phyloP scores from a whole-genome alignment of 2,888 invertebrate species.

The Anticlea derivata region DNA sequence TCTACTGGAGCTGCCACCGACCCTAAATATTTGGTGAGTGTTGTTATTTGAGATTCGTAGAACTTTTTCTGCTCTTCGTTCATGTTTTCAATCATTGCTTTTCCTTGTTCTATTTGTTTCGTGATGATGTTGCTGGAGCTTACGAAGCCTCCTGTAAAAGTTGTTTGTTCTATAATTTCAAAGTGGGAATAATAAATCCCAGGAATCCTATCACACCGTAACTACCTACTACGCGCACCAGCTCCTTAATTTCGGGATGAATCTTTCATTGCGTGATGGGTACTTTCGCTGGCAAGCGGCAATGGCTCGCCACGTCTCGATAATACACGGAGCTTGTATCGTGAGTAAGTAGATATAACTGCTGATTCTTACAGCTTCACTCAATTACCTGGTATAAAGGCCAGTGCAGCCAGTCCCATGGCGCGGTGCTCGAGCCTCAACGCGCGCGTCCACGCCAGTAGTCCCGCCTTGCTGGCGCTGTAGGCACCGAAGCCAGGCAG shows the following conservation, averaged over 20 bases:
- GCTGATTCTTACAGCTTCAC: too few species aligned
- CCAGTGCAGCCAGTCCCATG: constrained; percentile 88
- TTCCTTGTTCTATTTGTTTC: constrained; percentile 84
- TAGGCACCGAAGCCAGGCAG: constrained; percentile 91
- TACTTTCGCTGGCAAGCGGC: too few species aligned
- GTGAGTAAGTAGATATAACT: too few species aligned
- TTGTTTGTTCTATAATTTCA: too few species aligned
- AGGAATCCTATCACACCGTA: too few species aligned
- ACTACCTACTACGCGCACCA: too few species aligned
- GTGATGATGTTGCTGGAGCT: constrained; percentile 87
- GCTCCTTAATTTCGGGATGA: too few species aligned
- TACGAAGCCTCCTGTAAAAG: constrained; percentile 86
- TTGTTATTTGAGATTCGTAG: constrained; percentile 87
- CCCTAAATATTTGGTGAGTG: constrained; percentile 84
- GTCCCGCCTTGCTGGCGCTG: constrained; percentile 91
- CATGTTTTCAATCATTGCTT: constrained; percentile 86
- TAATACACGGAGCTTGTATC: too few species aligned
- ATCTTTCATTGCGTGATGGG: too few species aligned
- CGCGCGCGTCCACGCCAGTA: constrained; percentile 88
- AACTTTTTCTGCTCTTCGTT: constrained; percentile 84
- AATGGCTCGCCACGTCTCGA: too few species aligned
- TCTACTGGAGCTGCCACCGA: constrained; percentile 66
- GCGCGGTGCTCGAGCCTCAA: constrained; percentile 89
- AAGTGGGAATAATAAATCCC: too few species aligned
- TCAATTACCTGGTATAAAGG: constrained; percentile 92